Conservation (phyloP, 2,113 vertebrate genomes). For the Phocoena phocoena region DNA sequence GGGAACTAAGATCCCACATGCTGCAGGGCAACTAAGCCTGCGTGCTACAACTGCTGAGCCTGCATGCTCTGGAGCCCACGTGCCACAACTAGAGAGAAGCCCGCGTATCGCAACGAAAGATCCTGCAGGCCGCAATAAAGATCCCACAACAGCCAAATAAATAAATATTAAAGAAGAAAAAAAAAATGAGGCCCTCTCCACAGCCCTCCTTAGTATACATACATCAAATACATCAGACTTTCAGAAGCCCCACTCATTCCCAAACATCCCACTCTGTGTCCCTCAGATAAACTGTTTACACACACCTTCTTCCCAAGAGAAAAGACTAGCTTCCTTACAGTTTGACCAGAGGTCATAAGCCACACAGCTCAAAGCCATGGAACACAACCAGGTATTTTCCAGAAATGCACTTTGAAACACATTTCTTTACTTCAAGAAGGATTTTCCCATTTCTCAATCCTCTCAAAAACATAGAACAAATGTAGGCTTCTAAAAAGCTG, state of each 20-base stretch:
- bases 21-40: too few species aligned
- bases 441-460: neutral
- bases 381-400: conserved; percentile 2
- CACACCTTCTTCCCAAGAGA: neutral
- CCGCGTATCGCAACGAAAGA: accelerated
- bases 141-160: too few species aligned
- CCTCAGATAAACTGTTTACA: neutral
- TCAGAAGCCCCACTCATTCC: neutral
- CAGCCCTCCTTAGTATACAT: neutral
- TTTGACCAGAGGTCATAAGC: neutral
- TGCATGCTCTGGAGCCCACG: too few species aligned
- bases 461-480: neutral
- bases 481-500: neutral
- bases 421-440: neutral
- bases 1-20: too few species aligned
- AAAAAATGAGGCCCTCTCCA: neutral
- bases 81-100: too few species aligned
- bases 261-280: neutral
- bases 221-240: neutral
- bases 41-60: too few species aligned
- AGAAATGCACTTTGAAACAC: neutral
- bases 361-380: neutral
- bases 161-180: too few species aligned
- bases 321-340: conserved; percentile 8
- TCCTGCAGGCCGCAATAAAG: too few species aligned